phyloP scores from a whole-genome alignment of 2,113 vertebrate genomes.

The Prolemur simus region DNA sequence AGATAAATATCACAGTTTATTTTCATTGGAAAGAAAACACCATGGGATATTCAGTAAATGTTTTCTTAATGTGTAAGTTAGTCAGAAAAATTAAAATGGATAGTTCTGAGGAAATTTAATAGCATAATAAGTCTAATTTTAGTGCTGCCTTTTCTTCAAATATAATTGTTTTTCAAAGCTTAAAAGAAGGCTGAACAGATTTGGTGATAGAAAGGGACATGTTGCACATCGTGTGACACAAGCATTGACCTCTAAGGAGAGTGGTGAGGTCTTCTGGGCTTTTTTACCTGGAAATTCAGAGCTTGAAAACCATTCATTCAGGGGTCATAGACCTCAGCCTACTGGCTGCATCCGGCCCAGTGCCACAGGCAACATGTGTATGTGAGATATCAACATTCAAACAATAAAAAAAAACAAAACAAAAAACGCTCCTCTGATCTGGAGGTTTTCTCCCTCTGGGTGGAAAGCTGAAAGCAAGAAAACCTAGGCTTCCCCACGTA shows the following conservation, averaged over 20 bases:
- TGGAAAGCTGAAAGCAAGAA: fast-evolving
- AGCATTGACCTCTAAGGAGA: neutral
- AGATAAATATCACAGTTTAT: conserved; percentile 15
- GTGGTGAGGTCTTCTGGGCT: neutral
- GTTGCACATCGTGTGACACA: neutral
- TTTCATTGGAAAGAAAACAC: neutral
- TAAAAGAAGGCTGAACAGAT: neutral
- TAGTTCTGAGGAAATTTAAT: neutral
- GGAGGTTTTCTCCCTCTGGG: neutral
- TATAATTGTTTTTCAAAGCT: neutral
- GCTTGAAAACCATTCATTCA: neutral
- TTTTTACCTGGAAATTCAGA: neutral
- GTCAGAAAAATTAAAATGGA: neutral
- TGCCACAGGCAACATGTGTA: neutral
- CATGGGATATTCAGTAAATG: neutral
- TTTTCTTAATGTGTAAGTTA: neutral
- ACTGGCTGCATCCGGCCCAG: no score
- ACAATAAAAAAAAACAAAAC: neutral
- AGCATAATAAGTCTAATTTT: neutral
- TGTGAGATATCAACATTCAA: neutral
- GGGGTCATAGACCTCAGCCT: neutral
- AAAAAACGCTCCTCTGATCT: neutral
- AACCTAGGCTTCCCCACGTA: neutral
- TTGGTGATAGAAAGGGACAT: neutral
- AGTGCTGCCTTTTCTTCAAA: neutral